Evolutionary conservation across 2,797 vertebrate genomes (phyloP), one percentile per base, ranked within the genome.

Genomic region (Morus bassanus): DNA sequence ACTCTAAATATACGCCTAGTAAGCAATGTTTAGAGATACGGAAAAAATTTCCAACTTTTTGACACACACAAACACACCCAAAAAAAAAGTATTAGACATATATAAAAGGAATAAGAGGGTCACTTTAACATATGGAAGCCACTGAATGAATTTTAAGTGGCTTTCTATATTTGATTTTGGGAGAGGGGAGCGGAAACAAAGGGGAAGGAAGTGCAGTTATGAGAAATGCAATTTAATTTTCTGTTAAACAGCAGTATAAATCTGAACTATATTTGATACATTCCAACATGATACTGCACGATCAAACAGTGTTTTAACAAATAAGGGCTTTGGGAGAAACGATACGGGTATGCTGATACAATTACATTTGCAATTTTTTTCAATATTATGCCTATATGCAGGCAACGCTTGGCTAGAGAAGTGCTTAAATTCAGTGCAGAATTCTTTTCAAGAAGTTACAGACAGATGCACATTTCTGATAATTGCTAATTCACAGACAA

Each of bases 201-300:
- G 60, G 78, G 93, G 86, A 95, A 94, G 87, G 95, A 95, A 97
- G 87, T 80, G 21, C 37, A 93, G 53, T 48, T 79, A 75, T 46
- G 75, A 95, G 78, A 92, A 94, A 96, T 28, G 57, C 75, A 76
- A 92, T 84, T 89, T 74, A 81, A 64, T 96, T 92, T 92, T 96
- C 61, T 95, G 43, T 89, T 89, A 89, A 94, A 83, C 19, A 92
- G 56, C 8, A 48, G 31, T 72, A 60, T 79, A 89, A 91, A 64
- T 84, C 57, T 63, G 54, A 92, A 28, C 88, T 92, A 10, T 43
- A 92, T 41, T 89, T 89, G 67, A 82, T 84, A 68, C 77, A 72
- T 72, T 85, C 79, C 91, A 88, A 79, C 60, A 46, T n/a, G 75
- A 89, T 85, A 83, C 77, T 60, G 37, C 78, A 85, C 3, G 2